Base-by-base conservation (phyloP, 2,113 vertebrate species). In the Burhinus oedicnemus region DNA sequence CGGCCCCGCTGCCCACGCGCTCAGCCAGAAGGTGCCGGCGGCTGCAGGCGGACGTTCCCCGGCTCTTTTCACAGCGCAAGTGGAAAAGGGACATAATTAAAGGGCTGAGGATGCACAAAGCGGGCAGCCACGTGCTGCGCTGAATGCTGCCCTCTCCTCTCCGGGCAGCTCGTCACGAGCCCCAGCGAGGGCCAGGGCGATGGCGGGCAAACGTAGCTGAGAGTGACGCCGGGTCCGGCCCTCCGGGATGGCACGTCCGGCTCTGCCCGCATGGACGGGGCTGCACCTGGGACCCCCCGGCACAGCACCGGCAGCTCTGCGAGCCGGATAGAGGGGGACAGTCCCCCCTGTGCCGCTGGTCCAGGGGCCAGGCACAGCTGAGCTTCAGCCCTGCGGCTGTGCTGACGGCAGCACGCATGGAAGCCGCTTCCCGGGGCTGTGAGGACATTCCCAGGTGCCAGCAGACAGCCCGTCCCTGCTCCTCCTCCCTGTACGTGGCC, bases 21-120 rank as follows among this genome's bases (percentile, higher is more conserved):
- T 32, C 42, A 70, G 55, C 84, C 82, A 96, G 87, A 74, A 91
- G 87, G 90, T 84, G 80, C 70, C 9, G 2, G 60, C 4, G 30
- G 84, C 78, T 8, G 1, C 10, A 6, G 83, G 57, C 65, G 55
- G 84, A 60, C 0, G 1, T 26, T 82, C 54, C 77, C 70, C 57
- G 8, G 90, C 89, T 45, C 87, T 83, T 79, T 90, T 14, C 82
- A 87, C 78, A 76, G 83, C 17, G 4, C 72, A n/a, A 78, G 91
- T 47, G 85, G 90, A 23, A 83, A 76, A 72, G 66, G 87, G 54
- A 71, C 40, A 89, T 49, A 91, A 96, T 88, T 7, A 95, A 97
- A 96, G 82, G 95, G 95, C 95, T 97, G 91, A 97, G 94, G 87
- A 58, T 77, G 95, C 96, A 95, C 89, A 95, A 92, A 95, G 93